phyloP scores from a whole-genome alignment of 2,113 vertebrate genomes.

The Eonycteris spelaea region DNA sequence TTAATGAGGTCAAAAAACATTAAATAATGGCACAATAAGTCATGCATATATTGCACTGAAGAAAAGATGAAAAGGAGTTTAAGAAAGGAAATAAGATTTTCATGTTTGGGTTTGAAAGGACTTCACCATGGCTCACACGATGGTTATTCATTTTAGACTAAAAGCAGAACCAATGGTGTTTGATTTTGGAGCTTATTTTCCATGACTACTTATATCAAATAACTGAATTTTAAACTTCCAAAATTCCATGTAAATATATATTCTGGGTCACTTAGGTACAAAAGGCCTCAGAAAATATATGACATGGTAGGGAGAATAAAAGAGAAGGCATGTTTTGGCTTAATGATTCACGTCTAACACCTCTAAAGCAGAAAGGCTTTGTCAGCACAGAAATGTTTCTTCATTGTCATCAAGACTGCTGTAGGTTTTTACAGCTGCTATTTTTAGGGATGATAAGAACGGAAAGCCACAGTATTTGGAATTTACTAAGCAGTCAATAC shows the following conservation, averaged over 20 bases:
- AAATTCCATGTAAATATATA: slow-evolving; percentile 47
- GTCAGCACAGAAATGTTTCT: background rate
- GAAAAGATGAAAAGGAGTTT: slow-evolving; percentile 60
- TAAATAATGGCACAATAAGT: slow-evolving; percentile 37
- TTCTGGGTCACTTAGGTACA: slow-evolving; percentile 32
- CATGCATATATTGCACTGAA: slow-evolving; percentile 35
- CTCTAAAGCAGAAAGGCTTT: background rate
- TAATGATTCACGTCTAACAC: background rate
- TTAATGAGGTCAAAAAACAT: slow-evolving; percentile 64
- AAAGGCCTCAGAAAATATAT: slow-evolving; percentile 28
- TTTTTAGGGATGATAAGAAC: background rate
- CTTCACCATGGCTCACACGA: slow-evolving; percentile 19
- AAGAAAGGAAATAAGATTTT: slow-evolving; percentile 68
- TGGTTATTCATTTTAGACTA: slow-evolving; percentile 56
- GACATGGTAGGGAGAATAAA: background rate
- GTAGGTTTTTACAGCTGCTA: background rate
- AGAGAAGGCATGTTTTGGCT: background rate
- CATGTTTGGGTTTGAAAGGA: slow-evolving; percentile 50
- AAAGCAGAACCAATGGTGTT: slow-evolving; percentile 52
- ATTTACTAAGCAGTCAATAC: background rate
- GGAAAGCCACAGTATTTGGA: background rate
- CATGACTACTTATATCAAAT: slow-evolving; percentile 65
- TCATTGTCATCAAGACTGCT: background rate
- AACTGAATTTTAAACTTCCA: slow-evolving; percentile 58
- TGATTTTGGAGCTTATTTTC: slow-evolving; percentile 46